phyloP scores from a whole-genome alignment of 2,113 vertebrate species.

The Odontesthes bonariensis region DNA sequence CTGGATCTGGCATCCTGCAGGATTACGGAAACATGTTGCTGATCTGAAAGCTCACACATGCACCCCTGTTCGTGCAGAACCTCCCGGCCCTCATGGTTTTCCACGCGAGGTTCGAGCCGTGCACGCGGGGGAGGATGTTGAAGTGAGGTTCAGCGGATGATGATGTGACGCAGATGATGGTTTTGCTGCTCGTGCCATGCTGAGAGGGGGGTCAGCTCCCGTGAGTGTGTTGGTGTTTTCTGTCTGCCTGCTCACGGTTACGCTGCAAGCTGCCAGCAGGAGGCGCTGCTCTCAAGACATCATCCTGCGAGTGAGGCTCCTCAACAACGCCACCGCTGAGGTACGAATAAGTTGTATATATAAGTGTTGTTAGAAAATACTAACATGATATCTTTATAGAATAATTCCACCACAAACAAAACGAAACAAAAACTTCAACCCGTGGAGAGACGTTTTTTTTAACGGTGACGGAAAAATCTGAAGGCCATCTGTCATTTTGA shows the following conservation, averaged over 20 bases:
- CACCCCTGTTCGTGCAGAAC: too few species aligned
- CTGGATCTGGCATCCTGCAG: not conserved
- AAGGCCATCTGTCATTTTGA: too few species aligned
- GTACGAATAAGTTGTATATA: too few species aligned
- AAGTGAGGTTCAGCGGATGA: not conserved
- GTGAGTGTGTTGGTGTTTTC: conserved; percentile 19
- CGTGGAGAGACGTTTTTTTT: too few species aligned
- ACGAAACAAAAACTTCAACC: too few species aligned
- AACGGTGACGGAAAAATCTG: too few species aligned
- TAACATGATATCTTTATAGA: too few species aligned
- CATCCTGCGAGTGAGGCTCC: fast-evolving
- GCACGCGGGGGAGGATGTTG: not conserved
- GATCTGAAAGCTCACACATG: not conserved
- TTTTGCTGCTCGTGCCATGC: conserved; percentile 46
- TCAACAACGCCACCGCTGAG: fast-evolving
- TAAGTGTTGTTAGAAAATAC: too few species aligned
- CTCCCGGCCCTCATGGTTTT: not conserved
- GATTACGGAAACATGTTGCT: not conserved
- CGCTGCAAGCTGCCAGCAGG: fast-evolving
- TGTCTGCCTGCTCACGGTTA: not conserved
- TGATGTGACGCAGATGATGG: conserved; percentile 33
- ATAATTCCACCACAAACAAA: too few species aligned
- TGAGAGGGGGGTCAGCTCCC: conserved; percentile 6
- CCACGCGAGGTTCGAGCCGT: too few species aligned
- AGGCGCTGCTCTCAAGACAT: fast-evolving